Evolutionary conservation across 2,797 vertebrate genomes (phyloP), one percentile per base, ranked within the genome.

Genomic region (Melanotaenia boesemani): DNA sequence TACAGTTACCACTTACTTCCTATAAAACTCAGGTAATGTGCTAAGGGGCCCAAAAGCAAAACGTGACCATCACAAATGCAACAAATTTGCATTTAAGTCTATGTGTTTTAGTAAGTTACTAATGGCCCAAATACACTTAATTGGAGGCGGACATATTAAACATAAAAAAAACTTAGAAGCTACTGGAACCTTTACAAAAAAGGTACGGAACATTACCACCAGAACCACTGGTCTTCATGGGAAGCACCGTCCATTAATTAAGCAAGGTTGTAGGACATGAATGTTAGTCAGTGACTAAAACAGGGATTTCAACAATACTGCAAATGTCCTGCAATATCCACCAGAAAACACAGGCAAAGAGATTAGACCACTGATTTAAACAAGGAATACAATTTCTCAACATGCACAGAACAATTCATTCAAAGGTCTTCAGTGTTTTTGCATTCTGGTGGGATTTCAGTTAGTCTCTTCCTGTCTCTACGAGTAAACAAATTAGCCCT

Each of bases 401-500:
- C 2, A 30, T 50, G 5, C 16, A 50, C 4, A 4, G 2, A 64
- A 28, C 5, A 46, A 28, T 50, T 22, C 16, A 67, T 62, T 75
- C 13, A 71, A 95, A 71, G 95, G 3, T 92, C 85, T 87, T 77
- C 81, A 94, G 90, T 94, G 91, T 92, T 95, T 56, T 96, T 94
- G 89, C 68, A 75, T 93, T 95, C 94, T 92, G 89, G 64, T 88
- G 90, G 90, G 93, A 93, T 80, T 76, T 73, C 48, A 22, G 4
- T 70, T 20, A 61, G 68, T 75, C 68, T 81, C 82, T 86, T 91
- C 69, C 77, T 63, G 76, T 85, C 86, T 82, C 76, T 66, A 71
- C 78, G 80, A 79, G 74, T 95, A 96, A 96, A 96, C 95, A 97
- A 96, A 96, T 97, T 95, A 96, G 95, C 95, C 94, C 84, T 18